These are phyloP conservation scores for Yoshiicerus persimilis DNA, from an alignment of 1,140 invertebrate genomes.

Conservation along the genomic window DNA sequence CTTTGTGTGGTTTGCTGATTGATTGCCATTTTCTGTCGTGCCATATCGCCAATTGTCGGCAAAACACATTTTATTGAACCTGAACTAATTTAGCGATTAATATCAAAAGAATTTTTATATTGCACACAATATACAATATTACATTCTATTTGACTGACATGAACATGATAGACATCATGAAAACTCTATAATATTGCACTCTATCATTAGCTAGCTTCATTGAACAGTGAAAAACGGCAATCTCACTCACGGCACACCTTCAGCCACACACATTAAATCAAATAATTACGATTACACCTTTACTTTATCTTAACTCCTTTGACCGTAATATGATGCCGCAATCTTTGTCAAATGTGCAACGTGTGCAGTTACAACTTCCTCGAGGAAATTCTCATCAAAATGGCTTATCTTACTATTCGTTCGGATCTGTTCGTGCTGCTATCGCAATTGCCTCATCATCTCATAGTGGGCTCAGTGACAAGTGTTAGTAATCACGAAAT, in stretches of 20 bases:
- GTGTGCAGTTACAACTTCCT: background rate
- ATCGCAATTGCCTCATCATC: background rate
- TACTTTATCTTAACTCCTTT: background rate
- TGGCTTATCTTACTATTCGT: background rate
- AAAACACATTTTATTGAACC: background rate
- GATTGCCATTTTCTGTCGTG: background rate
- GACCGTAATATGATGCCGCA: background rate
- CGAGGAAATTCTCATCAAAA: conserved; percentile 2
- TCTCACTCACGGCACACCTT: background rate
- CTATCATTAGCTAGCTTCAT: background rate
- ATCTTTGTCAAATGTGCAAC: conserved; percentile 1
- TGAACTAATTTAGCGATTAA: background rate
- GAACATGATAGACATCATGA: background rate
- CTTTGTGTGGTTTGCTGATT: background rate
- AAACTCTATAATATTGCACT: background rate
- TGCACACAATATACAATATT: background rate
- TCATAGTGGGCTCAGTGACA: background rate
- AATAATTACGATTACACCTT: background rate
- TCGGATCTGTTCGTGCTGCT: conserved; percentile 10
- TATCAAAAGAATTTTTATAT: background rate
- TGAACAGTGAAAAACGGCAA: background rate
- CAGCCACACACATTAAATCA: background rate
- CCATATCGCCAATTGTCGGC: background rate
- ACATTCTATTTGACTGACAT: background rate
- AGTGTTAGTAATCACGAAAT: background rate